Base-by-base conservation (phyloP, 35 echinoderm and acorn worm species). In the Ophioderma brevispina region DNA sequence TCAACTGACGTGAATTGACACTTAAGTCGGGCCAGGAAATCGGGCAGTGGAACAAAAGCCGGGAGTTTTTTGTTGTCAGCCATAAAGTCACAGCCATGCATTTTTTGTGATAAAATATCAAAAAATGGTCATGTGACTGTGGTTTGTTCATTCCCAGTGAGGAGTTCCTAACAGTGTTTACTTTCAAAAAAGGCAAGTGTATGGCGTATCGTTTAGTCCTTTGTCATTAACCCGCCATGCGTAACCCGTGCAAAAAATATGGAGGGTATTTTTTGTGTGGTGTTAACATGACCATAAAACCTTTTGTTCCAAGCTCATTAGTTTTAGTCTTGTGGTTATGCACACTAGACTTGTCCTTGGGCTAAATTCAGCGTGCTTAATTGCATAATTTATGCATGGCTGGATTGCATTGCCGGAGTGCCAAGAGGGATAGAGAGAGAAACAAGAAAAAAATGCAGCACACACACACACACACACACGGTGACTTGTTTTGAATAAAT, bases 361-460 rank as follows among this genome's bases (percentile, higher is more conserved):
- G 59, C 17, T 70, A 70, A 70, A 70, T 25, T 2, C 59, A 70
- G 59, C 59, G 23, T 30, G 28, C 6, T 70, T 70, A 70, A 70
- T 70, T 70, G 59, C 59, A 70, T 70, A 70, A 70, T 70, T 70
- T 70, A 70, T 70, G 59, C 59, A 70, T 70, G 59, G 59, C 59
- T 70, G 59, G n/a, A 70, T 70, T 4, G 41, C 41, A 46, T 17
- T 46, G 41, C 41, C 41, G 17, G 17, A 46, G 41, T 46, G 41
- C 41, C 41, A 46, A 46, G 41, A 46, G 41, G 41, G 41, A 46
- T 46, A 46, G 41, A 4, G 41, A 46, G 41, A 46, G 41, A 46
- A 17, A 46, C 41, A 17, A 46, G 41, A 17, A 46, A 46, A 46
- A 46, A 46, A 46, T 8, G 17, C 17, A 46, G 17, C 17, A 46